These are phyloP conservation scores for Bursaphelenchus okinawaensis DNA, from an alignment of 2,888 invertebrate genomes.

Conservation along the genomic window DNA sequence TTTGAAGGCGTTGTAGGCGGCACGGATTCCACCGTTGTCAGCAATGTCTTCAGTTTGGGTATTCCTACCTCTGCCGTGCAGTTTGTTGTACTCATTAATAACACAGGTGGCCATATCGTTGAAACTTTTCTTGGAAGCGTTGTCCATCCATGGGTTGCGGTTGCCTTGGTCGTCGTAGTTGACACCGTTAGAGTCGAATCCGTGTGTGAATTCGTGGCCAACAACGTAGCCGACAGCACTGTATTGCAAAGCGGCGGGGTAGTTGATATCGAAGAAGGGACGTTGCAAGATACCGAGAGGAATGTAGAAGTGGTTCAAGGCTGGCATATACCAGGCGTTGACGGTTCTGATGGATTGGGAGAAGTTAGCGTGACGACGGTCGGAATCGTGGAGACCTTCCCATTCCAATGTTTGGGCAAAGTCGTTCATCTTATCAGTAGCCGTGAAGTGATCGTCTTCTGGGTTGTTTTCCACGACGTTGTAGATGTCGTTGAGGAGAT, in stretches of 20 bases:
- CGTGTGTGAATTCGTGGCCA: constrained; percentile 11
- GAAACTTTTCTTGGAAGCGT: neutral
- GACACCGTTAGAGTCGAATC: neutral
- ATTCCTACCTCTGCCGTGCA: neutral
- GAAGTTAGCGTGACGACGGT: neutral
- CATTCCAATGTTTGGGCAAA: neutral
- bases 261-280: neutral
- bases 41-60: constrained; percentile 46
- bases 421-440: neutral
- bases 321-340: neutral
- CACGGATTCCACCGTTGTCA: constrained; percentile 59
- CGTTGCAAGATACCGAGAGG: neutral
- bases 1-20: constrained; percentile 40
- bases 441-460: neutral
- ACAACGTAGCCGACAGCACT: neutral
- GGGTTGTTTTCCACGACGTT: neutral
- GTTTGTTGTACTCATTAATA: neutral
- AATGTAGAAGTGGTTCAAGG: neutral
- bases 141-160: neutral
- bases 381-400: neutral
- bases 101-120: neutral
- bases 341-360: neutral
- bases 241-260: neutral
- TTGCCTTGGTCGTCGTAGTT: constrained; percentile 2
- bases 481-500: neutral